A percentile compares a stretch with the other conserved stretches of the same genome.
These are phyloP conservation scores for Parasteatoda lunata DNA, from an alignment of 2,888 invertebrate species.

Conservation along the genomic window DNA sequence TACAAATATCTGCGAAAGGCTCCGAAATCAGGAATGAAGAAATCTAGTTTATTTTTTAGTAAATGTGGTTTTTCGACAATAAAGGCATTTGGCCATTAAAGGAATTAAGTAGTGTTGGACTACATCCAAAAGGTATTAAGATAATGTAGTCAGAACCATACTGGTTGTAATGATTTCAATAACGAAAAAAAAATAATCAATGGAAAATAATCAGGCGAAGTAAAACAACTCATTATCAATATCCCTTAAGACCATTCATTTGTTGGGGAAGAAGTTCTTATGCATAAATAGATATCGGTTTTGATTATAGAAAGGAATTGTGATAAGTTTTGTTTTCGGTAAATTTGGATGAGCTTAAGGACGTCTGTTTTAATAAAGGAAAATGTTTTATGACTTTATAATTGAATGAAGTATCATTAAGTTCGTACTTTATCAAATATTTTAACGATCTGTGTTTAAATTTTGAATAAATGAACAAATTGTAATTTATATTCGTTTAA, in stretches of 20 bases:
- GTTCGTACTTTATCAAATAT: no score
- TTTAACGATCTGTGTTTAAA: no score
- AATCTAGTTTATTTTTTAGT: neutral
- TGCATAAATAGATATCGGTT: constrained; percentile 18
- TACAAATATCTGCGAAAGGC: neutral
- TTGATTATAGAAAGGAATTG: neutral
- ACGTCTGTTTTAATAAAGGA: no score
- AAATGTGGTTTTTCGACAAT: neutral
- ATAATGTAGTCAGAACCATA: neutral
- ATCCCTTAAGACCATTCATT: constrained; percentile 31
- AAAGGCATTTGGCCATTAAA: constrained; percentile 12
- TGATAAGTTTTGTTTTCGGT: no score
- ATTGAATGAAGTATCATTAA: no score
- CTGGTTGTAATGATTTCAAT: constrained; percentile 25
- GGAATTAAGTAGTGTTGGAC: constrained; percentile 21
- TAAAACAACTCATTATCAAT: constrained; percentile 48
- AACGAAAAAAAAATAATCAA: constrained; percentile 26
- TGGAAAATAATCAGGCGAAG: constrained; percentile 54
- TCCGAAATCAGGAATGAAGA: neutral
- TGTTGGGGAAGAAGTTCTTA: constrained; percentile 2
- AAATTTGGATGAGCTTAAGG: no score
- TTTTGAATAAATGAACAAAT: no score
- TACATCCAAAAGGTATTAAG: constrained; percentile 13
- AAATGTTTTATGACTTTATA: no score
- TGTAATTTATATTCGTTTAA: no score